Percentiles rank a stretch among this genome's conserved stretches.
Evolutionary conservation across 2,888 invertebrate species (phyloP).

Genomic region (Campoletis raptor): DNA sequence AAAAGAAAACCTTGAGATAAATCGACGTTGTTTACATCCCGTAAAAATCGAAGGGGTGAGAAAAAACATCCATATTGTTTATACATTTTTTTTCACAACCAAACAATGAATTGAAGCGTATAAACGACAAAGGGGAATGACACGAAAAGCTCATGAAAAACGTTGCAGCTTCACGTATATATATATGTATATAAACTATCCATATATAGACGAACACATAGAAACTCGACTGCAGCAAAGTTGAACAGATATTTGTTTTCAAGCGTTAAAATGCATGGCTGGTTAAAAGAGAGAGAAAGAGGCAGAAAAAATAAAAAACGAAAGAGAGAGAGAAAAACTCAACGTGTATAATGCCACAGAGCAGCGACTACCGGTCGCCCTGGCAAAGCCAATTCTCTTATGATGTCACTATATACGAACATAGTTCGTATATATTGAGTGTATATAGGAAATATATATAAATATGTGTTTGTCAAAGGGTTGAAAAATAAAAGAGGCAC

Average conservation of each 20-base stretch:
- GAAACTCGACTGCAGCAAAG: slow-evolving; percentile 45
- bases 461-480: background rate
- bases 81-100: background rate
- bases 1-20: background rate
- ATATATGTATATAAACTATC: background rate
- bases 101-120: slow-evolving; percentile 32
- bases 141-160: slow-evolving; percentile 56
- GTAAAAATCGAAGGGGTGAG: background rate
- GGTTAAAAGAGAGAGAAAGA: background rate
- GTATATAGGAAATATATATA: slow-evolving; percentile 12
- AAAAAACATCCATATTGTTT: background rate
- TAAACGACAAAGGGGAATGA: slow-evolving; percentile 51
- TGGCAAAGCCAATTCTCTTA: slow-evolving; percentile 50
- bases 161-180: slow-evolving; percentile 28
- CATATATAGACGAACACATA: background rate
- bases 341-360: slow-evolving; percentile 59
- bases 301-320: background rate
- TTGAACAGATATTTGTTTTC: slow-evolving; percentile 67
- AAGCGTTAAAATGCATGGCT: slow-evolving; percentile 54
- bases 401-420: slow-evolving; percentile 34
- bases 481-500: background rate
- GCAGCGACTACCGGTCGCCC: slow-evolving; percentile 62
- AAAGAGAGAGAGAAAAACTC: slow-evolving; percentile 39
- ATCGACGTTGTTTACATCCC: background rate
- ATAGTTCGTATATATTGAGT: slow-evolving; percentile 8